Conservation (phyloP, 64 coral and sea anemone species). For the Actinia tenebrosa region DNA sequence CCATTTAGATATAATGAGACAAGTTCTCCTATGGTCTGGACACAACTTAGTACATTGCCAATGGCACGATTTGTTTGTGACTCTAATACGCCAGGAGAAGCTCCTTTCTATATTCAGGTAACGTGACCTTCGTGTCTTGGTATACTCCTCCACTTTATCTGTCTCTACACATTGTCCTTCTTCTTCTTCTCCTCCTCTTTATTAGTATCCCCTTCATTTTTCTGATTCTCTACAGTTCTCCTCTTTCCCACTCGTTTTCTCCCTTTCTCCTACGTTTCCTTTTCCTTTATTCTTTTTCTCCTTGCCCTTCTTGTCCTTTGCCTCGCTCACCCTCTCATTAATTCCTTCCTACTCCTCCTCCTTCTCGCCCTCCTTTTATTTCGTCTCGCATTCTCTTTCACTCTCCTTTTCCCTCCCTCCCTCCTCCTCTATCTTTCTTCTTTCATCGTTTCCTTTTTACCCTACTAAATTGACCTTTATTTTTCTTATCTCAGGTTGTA, state of each 20-base stretch:
- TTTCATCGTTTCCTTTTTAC: not conserved
- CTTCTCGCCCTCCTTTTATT: too few relatives aligned
- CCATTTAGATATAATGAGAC: constrained; percentile 50
- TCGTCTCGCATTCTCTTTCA: too few relatives aligned
- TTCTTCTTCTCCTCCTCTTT: too few relatives aligned
- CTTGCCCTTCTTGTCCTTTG: not conserved
- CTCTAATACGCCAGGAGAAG: constrained; percentile 30
- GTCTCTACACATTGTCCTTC: not conserved
- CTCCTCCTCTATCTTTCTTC: not conserved
- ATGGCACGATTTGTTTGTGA: constrained; percentile 24
- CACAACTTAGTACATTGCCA: not conserved
- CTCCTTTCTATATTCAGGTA: constrained; percentile 66
- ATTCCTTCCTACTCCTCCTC: not conserved
- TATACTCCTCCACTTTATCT: not conserved
- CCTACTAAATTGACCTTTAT: not conserved
- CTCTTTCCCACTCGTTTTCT: not conserved
- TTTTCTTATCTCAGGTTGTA: constrained; percentile 43
- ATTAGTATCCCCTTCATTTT: too few relatives aligned
- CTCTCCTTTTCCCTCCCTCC: too few relatives aligned
- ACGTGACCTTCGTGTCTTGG: not conserved
- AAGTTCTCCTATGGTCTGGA: constrained; percentile 42
- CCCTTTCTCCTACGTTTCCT: not conserved
- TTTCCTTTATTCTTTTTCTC: not conserved
- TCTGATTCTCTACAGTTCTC: too few relatives aligned
- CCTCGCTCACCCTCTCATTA: not conserved